Evolutionary conservation across 2,797 vertebrate species (phyloP).

Genomic region (Silurus lanzhouensis): DNA sequence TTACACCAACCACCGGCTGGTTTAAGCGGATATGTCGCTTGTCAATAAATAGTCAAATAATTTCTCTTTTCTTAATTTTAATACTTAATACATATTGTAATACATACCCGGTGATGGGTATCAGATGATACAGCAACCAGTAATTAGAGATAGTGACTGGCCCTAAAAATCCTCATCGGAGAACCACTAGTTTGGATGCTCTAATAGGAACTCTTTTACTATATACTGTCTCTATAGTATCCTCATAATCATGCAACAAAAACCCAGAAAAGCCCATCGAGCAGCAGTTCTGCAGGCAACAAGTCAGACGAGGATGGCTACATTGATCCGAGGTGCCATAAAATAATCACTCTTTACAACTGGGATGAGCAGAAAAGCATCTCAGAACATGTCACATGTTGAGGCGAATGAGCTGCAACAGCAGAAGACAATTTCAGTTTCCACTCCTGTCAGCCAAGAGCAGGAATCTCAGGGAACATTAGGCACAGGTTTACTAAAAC

Average conservation of each 20-base stretch:
- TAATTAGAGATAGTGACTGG: too few species aligned
- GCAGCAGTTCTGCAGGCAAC: not conserved
- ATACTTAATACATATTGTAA: too few species aligned
- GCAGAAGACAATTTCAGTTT: not conserved
- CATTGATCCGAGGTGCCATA: not conserved
- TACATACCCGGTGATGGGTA: too few species aligned
- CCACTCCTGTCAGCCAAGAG: not conserved
- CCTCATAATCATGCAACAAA: not conserved
- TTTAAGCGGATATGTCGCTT: too few species aligned
- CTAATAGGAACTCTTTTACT: not conserved
- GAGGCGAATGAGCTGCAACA: not conserved
- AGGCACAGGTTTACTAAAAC: not conserved
- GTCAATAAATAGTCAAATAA: too few species aligned
- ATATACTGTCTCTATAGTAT: not conserved
- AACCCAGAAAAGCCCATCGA: not conserved
- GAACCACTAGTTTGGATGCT: not conserved
- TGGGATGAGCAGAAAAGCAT: not conserved
- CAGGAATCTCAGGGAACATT: not conserved
- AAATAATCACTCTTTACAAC: not conserved
- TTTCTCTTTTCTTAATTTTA: too few species aligned
- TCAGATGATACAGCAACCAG: too few species aligned
- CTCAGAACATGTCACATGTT: not conserved
- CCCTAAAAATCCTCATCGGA: too few species aligned
- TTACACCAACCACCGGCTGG: too few species aligned
- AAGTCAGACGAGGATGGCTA: not conserved